Conservation (phyloP, 2,888 invertebrate genomes). For the Lasioglossum oenotherae region DNA sequence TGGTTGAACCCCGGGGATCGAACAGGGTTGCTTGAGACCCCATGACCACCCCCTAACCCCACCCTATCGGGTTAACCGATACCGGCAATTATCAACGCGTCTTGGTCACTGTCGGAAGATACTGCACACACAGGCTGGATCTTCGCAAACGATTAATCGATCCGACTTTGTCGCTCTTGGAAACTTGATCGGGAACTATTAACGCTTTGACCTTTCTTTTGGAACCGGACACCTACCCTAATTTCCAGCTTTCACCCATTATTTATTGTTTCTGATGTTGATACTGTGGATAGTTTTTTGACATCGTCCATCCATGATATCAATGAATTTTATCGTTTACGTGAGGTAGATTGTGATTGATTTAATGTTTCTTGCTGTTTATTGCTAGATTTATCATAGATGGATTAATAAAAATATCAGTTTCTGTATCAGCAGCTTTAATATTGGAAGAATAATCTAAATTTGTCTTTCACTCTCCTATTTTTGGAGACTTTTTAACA, state of each 20-base stretch:
- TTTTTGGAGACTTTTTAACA: neutral
- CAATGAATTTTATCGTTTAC: neutral
- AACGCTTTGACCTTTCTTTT: neutral
- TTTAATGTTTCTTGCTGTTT: neutral
- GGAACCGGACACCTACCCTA: neutral
- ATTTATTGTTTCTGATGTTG: neutral
- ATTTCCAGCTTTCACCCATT: neutral
- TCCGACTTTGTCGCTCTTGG: neutral
- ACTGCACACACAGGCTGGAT: constrained; percentile 7
- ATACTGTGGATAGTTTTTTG: neutral
- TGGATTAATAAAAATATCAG: neutral
- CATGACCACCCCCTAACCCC: constrained; percentile 65
- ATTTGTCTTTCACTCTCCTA: no score
- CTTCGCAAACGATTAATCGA: constrained; percentile 41
- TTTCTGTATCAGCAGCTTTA: neutral
- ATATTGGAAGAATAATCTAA: neutral
- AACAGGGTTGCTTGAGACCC: constrained; percentile 69
- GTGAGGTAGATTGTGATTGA: neutral
- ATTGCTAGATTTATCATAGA: neutral
- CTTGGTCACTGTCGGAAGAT: constrained; percentile 72
- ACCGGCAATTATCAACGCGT: constrained; percentile 84
- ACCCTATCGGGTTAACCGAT: constrained; percentile 82
- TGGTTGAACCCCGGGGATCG: constrained; percentile 57
- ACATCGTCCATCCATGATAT: neutral
- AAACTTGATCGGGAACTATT: constrained; percentile 19